Conservation (phyloP, 2,113 vertebrate species). For the Urocolius indicus region DNA sequence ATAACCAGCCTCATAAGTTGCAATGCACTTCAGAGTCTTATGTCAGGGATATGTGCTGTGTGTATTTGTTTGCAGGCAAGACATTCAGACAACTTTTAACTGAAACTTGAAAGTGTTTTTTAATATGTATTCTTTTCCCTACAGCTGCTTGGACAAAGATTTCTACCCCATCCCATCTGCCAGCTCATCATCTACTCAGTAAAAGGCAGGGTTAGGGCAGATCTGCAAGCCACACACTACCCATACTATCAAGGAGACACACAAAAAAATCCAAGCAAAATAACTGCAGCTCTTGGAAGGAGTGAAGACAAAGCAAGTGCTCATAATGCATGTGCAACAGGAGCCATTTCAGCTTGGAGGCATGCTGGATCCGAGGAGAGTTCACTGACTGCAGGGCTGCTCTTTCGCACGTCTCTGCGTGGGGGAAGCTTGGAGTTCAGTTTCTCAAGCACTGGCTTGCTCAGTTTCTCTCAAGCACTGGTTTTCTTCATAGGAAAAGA, state of each 20-base stretch:
- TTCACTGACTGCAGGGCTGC: not conserved
- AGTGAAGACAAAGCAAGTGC: not conserved
- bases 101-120: not conserved
- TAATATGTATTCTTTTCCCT: not conserved
- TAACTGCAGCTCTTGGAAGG: too few relatives aligned
- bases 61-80: not conserved
- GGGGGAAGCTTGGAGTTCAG: not conserved
- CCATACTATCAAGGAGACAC: not conserved
- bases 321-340: not conserved
- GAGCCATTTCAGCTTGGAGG: not conserved
- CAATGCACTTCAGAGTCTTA: not conserved
- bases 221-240: not conserved
- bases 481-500: not conserved
- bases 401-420: not conserved
- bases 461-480: too few relatives aligned
- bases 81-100: not conserved
- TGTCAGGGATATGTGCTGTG: not conserved
- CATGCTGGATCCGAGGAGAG: not conserved
- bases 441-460: not conserved
- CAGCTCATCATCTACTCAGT: not conserved
- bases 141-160: constrained; percentile 27
- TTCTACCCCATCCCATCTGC: not conserved
- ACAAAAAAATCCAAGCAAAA: too few relatives aligned
- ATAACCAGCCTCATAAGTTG: not conserved
- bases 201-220: not conserved